These are phyloP conservation scores for Gonatopus flavifemur DNA, from an alignment of 1,140 invertebrate genomes.

Conservation along the genomic window DNA sequence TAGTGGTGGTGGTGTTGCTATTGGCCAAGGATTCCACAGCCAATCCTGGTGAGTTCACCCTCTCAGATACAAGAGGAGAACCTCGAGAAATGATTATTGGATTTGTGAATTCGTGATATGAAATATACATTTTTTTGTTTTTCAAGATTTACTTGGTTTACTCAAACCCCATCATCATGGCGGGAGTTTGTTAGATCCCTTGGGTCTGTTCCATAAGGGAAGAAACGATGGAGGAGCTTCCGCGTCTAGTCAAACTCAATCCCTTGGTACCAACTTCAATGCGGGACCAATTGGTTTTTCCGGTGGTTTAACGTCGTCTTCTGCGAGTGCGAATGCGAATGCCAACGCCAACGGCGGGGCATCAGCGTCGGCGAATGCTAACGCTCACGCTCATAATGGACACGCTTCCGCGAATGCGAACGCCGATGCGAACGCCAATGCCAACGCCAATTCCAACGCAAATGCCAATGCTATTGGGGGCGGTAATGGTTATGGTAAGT, in stretches of 20 bases:
- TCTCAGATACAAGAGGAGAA: too few species aligned
- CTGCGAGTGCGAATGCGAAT: slow-evolving; percentile 15
- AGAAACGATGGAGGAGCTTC: not conserved
- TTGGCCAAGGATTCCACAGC: slow-evolving; percentile 21
- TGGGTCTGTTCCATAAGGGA: slow-evolving; percentile 29
- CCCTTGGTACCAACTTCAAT: slow-evolving; percentile 21
- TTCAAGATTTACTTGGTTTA: slow-evolving; percentile 9
- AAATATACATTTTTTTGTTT: not conserved
- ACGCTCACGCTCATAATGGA: not conserved
- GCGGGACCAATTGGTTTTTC: slow-evolving; percentile 36
- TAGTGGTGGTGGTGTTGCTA: slow-evolving; percentile 35
- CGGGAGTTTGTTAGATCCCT: slow-evolving; percentile 29
- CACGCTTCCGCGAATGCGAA: not conserved
- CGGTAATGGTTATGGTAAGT: too few species aligned
- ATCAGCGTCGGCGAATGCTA: not conserved
- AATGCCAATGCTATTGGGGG: slow-evolving; percentile 1
- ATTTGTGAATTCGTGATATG: too few species aligned
- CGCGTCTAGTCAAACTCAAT: slow-evolving; percentile 13
- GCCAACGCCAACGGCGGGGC: slow-evolving; percentile 9
- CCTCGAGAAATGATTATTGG: too few species aligned
- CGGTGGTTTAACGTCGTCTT: slow-evolving; percentile 7
- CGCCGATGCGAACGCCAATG: slow-evolving; percentile 23
- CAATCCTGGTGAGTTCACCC: slow-evolving; percentile 31
- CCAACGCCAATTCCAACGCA: slow-evolving; percentile 5
- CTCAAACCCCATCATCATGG: not conserved